Base-by-base conservation (phyloP, 2,888 invertebrate species). In the Reticulitermes lucifugus region DNA sequence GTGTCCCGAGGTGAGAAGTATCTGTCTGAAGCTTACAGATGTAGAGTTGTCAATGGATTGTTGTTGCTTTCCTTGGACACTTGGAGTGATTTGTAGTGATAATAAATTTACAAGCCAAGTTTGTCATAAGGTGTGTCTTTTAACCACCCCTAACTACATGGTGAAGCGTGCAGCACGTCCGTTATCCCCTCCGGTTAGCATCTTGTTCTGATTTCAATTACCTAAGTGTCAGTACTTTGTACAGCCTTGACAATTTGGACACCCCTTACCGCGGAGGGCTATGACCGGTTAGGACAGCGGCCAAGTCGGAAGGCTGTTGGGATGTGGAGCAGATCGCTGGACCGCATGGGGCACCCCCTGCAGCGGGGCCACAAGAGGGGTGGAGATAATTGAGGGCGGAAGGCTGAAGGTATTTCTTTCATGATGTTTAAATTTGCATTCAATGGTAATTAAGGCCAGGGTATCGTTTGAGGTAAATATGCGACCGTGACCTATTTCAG, bases 251-350 rank as follows among this genome's bases (percentile, higher is more conserved):
- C 9, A 25, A 12, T 35, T 4, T 73, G 73, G 22, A 73, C 41
- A 73, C 18, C 73, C 73, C 73, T 73, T 9, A 41, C 73, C 14
- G 73, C 73, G 73, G 65, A 73, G 73, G 73, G 73, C 73, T 73
- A 73, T 73, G 73, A 73, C 73, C 73, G 73, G 73, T 73, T 73
- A 73, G 73, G 35, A 73, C 73, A 73, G 29, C 73, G 35, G 35
- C 41, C 25, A 41, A 41, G 10, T 9, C 41, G 21, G 73, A 41
- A 73, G 73, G 41, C 65, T 65, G 65, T 25, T 65, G 65, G n/a
- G 65, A 65, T 65, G 65, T 65, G 65, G 65, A 65, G 65, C 65
- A 65, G 65, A 65, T n/a, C 65, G 25, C 41, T 14, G 25, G 65
- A 65, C 25, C 65, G 65, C 41, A 21, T 73, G 73, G 73, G 21